These are phyloP conservation scores for Irena cyanogastra DNA, from an alignment of 2,113 vertebrate genomes.

Conservation along the genomic window DNA sequence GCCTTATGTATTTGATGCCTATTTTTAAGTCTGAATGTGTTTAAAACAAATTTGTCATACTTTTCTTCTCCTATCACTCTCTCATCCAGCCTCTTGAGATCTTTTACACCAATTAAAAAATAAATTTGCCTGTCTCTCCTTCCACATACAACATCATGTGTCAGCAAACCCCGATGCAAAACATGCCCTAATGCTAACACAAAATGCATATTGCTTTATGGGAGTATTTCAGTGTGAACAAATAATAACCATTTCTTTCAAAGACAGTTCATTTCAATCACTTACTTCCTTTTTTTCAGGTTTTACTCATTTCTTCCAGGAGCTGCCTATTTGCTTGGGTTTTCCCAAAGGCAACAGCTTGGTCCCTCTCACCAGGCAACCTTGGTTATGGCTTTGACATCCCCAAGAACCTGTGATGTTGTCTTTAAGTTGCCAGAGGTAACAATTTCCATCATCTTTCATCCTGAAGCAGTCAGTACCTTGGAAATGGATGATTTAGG, in stretches of 20 bases:
- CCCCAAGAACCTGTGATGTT: constrained; percentile 64
- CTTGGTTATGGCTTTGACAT: constrained; percentile 66
- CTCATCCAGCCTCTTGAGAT: not conserved
- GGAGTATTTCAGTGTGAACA: not conserved
- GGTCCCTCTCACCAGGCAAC: constrained; percentile 63
- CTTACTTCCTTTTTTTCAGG: constrained; percentile 55
- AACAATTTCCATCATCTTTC: not conserved
- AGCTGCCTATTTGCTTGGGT: constrained; percentile 37
- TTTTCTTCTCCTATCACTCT: not conserved
- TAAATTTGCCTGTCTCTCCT: not conserved
- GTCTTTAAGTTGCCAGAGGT: constrained; percentile 73
- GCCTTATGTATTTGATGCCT: not conserved
- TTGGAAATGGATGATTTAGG: not conserved
- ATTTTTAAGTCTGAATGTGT: not conserved
- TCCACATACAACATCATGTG: not conserved
- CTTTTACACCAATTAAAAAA: not conserved
- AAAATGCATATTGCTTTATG: not conserved
- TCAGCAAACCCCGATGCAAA: not conserved
- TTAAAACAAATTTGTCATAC: not conserved
- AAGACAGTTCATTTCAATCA: not conserved
- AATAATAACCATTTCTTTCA: not conserved
- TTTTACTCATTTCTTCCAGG: constrained; percentile 55
- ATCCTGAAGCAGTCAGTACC: not conserved
- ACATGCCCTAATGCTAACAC: not conserved
- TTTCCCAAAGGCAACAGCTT: constrained; percentile 39